Conservation (phyloP, 2,797 vertebrate genomes). For the Myotis planiceps region DNA sequence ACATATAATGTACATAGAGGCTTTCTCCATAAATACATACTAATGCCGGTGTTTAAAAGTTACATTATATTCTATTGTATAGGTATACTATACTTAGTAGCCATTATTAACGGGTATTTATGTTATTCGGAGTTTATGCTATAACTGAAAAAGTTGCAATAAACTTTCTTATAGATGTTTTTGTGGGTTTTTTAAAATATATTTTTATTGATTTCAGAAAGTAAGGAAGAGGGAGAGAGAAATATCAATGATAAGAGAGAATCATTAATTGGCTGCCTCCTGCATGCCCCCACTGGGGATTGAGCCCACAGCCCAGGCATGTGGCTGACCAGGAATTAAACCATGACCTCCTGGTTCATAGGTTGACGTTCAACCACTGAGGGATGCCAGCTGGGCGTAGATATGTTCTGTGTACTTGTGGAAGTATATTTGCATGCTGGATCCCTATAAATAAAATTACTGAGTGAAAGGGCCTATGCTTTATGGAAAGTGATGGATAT, state of each 20-base stretch:
- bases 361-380: no score
- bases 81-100: background rate
- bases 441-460: background rate
- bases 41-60: background rate
- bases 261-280: no score
- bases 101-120: background rate
- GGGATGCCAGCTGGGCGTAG: no score
- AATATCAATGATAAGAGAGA: no score
- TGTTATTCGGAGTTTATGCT: background rate
- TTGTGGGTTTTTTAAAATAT: no score
- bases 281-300: no score
- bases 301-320: no score
- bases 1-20: background rate
- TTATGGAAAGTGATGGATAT: background rate
- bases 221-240: no score
- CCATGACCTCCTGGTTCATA: no score
- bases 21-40: background rate
- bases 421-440: background rate
- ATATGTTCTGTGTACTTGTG: background rate
- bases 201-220: no score
- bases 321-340: no score
- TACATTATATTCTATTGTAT: background rate
- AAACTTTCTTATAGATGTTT: background rate
- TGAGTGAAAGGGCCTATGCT: background rate
- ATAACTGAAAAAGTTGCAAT: background rate